Conservation (phyloP, 2,797 vertebrate species). For the Hybognathus amarus region DNA sequence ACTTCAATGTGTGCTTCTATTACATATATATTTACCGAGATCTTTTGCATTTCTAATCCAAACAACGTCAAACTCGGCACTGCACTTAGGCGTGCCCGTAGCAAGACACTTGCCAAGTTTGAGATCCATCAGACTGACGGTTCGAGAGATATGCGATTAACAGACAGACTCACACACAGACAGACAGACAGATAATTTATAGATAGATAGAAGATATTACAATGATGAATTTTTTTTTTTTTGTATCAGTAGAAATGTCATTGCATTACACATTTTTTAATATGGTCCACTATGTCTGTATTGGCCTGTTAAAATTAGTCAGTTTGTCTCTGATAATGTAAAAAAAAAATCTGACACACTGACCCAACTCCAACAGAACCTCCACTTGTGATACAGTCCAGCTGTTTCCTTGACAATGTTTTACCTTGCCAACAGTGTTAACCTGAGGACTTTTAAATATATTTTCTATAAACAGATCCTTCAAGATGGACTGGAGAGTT, state of each 20-base stretch:
- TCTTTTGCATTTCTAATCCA: too few species aligned
- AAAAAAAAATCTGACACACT: not conserved
- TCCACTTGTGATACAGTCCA: constrained; percentile 14
- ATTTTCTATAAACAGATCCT: constrained; percentile 20
- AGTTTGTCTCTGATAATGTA: not conserved
- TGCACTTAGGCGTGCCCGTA: too few species aligned
- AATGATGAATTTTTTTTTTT: not conserved
- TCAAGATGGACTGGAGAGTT: constrained; percentile 14
- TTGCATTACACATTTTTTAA: not conserved
- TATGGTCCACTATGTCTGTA: not conserved
- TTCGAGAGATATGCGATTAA: too few species aligned
- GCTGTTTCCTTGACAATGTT: constrained; percentile 36
- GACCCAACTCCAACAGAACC: not conserved
- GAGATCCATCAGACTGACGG: too few species aligned
- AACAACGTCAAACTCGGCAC: too few species aligned
- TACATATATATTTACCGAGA: too few species aligned
- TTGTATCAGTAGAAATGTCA: not conserved
- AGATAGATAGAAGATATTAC: too few species aligned
- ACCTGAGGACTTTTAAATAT: constrained; percentile 12
- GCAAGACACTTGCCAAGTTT: too few species aligned
- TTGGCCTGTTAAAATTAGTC: not conserved
- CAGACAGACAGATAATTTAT: too few species aligned
- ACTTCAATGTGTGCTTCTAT: too few species aligned
- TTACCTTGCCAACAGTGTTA: constrained; percentile 23
- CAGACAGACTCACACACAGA: too few species aligned